Evolutionary conservation across 2,113 vertebrate genomes (phyloP).

Genomic region (Pseudopodoces humilis): DNA sequence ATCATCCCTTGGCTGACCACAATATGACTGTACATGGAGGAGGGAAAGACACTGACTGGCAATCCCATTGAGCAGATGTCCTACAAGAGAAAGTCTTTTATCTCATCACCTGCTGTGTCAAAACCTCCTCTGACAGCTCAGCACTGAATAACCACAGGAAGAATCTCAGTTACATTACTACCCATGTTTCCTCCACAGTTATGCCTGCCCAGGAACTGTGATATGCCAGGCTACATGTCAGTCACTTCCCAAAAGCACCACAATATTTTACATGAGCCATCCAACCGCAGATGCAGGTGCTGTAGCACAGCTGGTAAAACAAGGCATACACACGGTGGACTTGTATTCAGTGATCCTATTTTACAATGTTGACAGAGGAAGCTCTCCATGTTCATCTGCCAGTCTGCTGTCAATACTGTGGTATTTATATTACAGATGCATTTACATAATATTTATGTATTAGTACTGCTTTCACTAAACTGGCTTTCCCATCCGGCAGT

Average conservation of each 20-base stretch:
- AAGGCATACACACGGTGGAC: accelerated
- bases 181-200: neutral
- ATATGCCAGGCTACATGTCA: neutral
- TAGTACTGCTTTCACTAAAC: neutral
- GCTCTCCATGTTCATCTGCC: neutral
- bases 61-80: neutral
- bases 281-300: neutral
- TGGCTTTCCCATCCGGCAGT: neutral
- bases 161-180: neutral
- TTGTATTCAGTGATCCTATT: neutral
- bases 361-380: neutral
- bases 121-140: neutral
- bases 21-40: neutral
- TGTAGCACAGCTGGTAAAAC: neutral
- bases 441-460: neutral
- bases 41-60: neutral
- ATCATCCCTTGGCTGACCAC: neutral
- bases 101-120: neutral
- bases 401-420: neutral
- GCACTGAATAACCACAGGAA: neutral
- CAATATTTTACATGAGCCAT: neutral
- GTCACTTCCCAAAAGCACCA: neutral
- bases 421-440: neutral
- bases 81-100: neutral
- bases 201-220: neutral